phyloP scores from a whole-genome alignment of 35 echinoderm and acorn worm species.

The Diadema setosum region DNA sequence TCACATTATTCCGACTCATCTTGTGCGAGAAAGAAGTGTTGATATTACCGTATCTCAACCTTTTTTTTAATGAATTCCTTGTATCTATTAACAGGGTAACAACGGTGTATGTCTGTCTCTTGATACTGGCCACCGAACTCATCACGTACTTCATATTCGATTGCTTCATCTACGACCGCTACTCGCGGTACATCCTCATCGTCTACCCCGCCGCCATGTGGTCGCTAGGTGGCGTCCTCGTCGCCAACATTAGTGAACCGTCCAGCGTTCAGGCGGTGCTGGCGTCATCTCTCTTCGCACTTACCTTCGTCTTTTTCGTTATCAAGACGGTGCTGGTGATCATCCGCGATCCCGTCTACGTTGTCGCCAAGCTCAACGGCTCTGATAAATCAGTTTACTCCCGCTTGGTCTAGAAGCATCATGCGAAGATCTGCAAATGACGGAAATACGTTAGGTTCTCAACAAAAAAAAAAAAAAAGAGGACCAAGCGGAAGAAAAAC shows the following conservation, averaged over 20 bases:
- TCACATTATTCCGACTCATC: too few relatives aligned
- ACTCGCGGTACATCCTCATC: neutral
- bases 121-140: neutral
- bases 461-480: too few relatives aligned
- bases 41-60: too few relatives aligned
- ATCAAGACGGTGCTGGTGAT: neutral
- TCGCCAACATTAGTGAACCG: neutral
- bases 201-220: neutral
- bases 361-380: neutral
- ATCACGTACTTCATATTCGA: neutral
- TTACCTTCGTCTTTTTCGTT: constrained; percentile 15
- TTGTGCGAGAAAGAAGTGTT: too few relatives aligned
- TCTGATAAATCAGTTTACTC: too few relatives aligned
- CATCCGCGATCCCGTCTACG: neutral
- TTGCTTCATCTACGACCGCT: neutral
- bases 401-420: too few relatives aligned
- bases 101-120: neutral
- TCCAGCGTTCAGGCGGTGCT: neutral
- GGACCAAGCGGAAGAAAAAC: too few relatives aligned
- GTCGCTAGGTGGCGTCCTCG: neutral
- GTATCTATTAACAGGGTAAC: constrained; percentile 6
- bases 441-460: too few relatives aligned
- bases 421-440: too few relatives aligned
- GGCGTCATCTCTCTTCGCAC: neutral
- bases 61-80: too few relatives aligned